Conservation (phyloP, 2,888 invertebrate species). For the Agrochola lychnidis region DNA sequence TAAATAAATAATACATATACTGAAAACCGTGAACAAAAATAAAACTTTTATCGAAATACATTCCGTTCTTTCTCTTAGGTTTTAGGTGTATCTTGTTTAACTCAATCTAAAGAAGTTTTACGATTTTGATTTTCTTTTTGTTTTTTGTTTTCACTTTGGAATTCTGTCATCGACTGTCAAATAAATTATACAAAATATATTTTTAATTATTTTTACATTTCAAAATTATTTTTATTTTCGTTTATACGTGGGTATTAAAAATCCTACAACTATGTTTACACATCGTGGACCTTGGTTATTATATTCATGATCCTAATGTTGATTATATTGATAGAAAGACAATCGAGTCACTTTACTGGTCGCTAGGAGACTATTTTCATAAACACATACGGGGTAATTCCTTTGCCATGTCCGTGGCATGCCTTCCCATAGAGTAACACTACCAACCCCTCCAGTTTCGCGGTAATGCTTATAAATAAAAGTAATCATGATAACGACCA, state of each 20-base stretch:
- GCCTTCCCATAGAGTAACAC: slow-evolving; percentile 13
- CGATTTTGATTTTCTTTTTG: too few relatives aligned
- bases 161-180: too few relatives aligned
- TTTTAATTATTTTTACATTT: too few relatives aligned
- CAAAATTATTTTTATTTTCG: too few relatives aligned
- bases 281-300: neutral
- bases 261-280: neutral
- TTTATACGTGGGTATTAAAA: neutral
- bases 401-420: slow-evolving; percentile 39
- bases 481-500: slow-evolving; percentile 13
- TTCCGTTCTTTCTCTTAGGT: neutral
- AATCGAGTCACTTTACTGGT: slow-evolving; percentile 46
- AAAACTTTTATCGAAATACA: neutral
- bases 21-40: neutral
- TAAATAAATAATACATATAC: too few relatives aligned
- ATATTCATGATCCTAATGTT: slow-evolving; percentile 20
- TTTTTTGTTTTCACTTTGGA: too few relatives aligned
- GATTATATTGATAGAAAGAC: slow-evolving; percentile 36
- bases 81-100: too few relatives aligned
- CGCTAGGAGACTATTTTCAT: slow-evolving; percentile 63
- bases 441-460: slow-evolving; percentile 51
- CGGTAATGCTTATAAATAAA: slow-evolving; percentile 51
- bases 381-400: slow-evolving; percentile 65
- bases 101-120: too few relatives aligned
- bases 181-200: too few relatives aligned